A percentile compares a stretch with the other conserved stretches of the same genome.
These are phyloP conservation scores for Eremobia ochroleuca DNA, from an alignment of 2,888 invertebrate genomes.

Conservation along the genomic window DNA sequence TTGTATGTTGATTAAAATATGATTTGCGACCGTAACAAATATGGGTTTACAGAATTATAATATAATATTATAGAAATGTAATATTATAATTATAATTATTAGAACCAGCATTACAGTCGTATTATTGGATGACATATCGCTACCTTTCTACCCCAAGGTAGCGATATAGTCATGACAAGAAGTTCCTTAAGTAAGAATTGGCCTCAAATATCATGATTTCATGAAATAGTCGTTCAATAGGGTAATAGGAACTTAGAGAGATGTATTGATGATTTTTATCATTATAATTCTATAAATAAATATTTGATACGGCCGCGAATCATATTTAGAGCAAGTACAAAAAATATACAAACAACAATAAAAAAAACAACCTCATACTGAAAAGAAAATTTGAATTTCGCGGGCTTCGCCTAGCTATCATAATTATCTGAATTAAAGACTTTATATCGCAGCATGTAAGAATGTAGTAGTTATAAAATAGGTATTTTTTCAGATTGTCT, in stretches of 20 bases:
- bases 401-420: background rate
- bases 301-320: background rate
- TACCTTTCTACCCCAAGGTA: no score
- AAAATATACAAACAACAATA: background rate
- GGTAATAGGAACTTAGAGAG: background rate
- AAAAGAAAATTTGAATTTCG: background rate
- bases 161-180: no score
- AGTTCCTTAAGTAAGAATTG: background rate
- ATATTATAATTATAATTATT: background rate
- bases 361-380: background rate
- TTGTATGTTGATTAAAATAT: background rate
- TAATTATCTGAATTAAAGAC: background rate
- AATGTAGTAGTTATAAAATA: background rate
- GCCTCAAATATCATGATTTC: background rate
- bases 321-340: background rate
- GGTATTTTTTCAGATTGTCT: constrained; percentile 28
- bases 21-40: background rate
- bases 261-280: background rate
- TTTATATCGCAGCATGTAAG: background rate
- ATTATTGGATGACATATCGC: no score
- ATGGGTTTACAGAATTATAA: background rate
- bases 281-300: background rate
- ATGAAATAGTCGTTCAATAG: background rate
- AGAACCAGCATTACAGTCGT: no score
- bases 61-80: no score